Evolutionary conservation across 2,888 invertebrate species (phyloP), one percentile per base, ranked within the genome.

Genomic region (Hybos culiciformis): DNA sequence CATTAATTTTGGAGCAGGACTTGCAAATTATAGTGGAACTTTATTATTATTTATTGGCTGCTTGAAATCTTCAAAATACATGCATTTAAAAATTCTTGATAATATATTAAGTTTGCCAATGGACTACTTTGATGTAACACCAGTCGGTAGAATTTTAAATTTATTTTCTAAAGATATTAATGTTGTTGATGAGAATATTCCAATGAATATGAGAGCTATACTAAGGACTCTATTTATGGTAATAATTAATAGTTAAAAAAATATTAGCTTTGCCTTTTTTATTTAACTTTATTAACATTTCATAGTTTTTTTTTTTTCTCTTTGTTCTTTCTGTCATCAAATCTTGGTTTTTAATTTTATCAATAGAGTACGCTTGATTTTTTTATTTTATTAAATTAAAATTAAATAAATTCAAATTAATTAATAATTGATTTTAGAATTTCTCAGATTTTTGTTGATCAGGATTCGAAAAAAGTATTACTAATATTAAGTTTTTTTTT

Each of bases 61-160:
- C 49, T 52, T 67, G 18, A 50, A 48, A 41, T 83, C 83, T 49
- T 78, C 84, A 54, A 63, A 61, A 55, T 54, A 61, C 44, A 66
- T 80, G 56, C 80, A 80, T 66, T 61, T 67, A 48, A 55, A 61
- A 29, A 65, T 84, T 58, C 66, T 84, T 56, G 53, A 58, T 41
- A 73, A 73, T 59, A 71, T 82, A 47, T 59, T 84, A 54, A 72
- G 72, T 57, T 72, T 77, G 55, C 82, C 83, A 37, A 74, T 83
- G 70, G 71, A 74, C 56, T 75, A 81, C 68, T 85, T 81, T 69
- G 85, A 86, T 63, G 78, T 78, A 52, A 85, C 84, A 43, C 85
- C 85, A 29, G 54, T 75, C 52, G 85, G 85, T 61, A 71, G 85
- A 54, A 74, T 86, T 53, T 70, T 86, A 37, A 77, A 77, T 64